These are phyloP conservation scores for Oxyura jamaicensis DNA, from an alignment of 2,113 vertebrate species.

Conservation along the genomic window DNA sequence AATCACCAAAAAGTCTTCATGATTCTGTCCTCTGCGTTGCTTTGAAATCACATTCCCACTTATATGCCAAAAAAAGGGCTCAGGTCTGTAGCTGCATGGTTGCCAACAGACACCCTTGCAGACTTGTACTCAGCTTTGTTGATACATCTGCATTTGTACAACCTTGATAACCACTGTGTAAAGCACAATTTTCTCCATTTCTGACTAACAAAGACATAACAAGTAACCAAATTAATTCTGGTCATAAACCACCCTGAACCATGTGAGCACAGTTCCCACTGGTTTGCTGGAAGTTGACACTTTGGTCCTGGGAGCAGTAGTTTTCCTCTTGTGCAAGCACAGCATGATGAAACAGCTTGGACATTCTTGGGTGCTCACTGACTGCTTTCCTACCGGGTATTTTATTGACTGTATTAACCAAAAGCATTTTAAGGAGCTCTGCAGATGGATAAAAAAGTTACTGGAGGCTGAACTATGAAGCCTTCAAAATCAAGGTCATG, in stretches of 20 bases:
- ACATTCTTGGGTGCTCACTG: neutral
- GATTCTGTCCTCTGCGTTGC: neutral
- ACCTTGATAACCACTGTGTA: fast-evolving
- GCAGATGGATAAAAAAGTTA: neutral
- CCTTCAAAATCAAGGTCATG: neutral
- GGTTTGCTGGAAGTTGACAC: neutral
- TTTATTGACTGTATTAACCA: constrained; percentile 17
- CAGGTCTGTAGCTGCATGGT: neutral
- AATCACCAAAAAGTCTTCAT: neutral
- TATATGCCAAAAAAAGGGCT: neutral
- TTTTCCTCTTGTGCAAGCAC: neutral
- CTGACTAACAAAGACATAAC: neutral
- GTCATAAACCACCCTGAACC: neutral
- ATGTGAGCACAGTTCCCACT: neutral
- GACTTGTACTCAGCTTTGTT: fast-evolving
- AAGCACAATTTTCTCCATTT: neutral
- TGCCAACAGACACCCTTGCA: neutral
- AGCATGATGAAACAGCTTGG: neutral
- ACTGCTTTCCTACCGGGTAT: neutral
- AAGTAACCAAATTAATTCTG: neutral
- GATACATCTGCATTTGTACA: fast-evolving
- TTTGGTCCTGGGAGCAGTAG: neutral
- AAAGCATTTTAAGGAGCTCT: constrained; percentile 34
- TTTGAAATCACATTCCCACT: neutral
- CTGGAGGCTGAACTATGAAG: neutral